Evolutionary conservation across 2,113 vertebrate species (phyloP).

Genomic region (Trochalopteron elliotii): DNA sequence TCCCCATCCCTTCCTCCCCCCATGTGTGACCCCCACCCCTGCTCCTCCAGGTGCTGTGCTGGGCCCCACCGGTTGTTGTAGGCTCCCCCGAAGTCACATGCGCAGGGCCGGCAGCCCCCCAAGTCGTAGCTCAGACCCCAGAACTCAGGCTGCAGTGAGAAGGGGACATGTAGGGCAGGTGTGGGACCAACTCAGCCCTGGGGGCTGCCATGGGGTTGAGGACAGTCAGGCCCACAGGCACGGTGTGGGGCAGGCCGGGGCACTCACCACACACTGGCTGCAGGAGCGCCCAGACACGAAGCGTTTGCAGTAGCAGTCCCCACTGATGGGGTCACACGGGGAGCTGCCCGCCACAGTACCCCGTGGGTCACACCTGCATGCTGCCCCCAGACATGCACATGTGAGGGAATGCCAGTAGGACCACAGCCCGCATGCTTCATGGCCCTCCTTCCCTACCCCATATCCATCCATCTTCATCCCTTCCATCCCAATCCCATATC

Average conservation of each 20-base stretch:
- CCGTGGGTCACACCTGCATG: slow-evolving; percentile 82
- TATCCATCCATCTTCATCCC: background rate
- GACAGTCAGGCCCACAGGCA: background rate
- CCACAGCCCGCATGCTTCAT: background rate
- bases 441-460: background rate
- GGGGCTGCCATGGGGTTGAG: background rate
- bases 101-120: slow-evolving; percentile 81
- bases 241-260: background rate
- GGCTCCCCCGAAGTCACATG: slow-evolving; percentile 87
- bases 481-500: background rate
- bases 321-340: slow-evolving; percentile 83
- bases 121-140: slow-evolving; percentile 86
- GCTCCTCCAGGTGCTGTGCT: background rate
- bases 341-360: slow-evolving; percentile 74
- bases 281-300: slow-evolving; percentile 84
- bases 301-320: slow-evolving; percentile 87
- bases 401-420: background rate
- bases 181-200: background rate
- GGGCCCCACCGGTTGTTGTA: slow-evolving; percentile 79
- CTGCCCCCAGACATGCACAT: slow-evolving; percentile 39
- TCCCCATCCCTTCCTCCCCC: background rate
- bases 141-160: slow-evolving; percentile 77
- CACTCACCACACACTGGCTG: slow-evolving; percentile 84
- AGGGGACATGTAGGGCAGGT: background rate
- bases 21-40: background rate